Conservation (phyloP, 2,888 invertebrate species). For the Andrena haemorrhoa region DNA sequence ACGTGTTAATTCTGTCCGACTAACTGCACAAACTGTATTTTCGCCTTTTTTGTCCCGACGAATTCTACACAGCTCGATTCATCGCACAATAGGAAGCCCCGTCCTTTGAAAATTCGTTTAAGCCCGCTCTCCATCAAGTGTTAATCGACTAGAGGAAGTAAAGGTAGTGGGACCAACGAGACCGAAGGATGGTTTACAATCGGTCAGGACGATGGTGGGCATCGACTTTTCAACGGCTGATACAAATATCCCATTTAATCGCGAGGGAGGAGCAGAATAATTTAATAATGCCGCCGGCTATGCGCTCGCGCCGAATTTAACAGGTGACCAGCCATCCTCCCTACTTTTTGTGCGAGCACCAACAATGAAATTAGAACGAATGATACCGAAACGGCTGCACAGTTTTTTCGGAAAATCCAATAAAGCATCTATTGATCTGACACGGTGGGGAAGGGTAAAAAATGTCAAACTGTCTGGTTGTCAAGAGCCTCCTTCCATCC, state of each 20-base stretch:
- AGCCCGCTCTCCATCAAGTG: constrained; percentile 32
- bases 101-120: constrained; percentile 32
- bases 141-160: constrained; percentile 39
- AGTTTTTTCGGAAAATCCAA: constrained; percentile 65
- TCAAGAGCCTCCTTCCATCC: constrained; percentile 28
- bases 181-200: not conserved
- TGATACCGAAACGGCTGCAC: constrained; percentile 64
- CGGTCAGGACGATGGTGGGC: not conserved
- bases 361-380: constrained; percentile 75
- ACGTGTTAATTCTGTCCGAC: constrained; percentile 29
- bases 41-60: constrained; percentile 1
- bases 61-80: constrained; percentile 22
- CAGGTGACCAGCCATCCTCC: constrained; percentile 37
- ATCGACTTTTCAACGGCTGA: constrained; percentile 59
- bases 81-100: constrained; percentile 18
- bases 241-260: constrained; percentile 69
- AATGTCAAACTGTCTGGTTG: constrained; percentile 45
- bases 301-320: constrained; percentile 60
- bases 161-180: not conserved
- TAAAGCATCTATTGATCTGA: constrained; percentile 62
- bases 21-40: constrained; percentile 13
- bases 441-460: constrained; percentile 6
- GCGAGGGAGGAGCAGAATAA: constrained; percentile 65
- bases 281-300: constrained; percentile 70
- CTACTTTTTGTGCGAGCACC: constrained; percentile 58